These are phyloP conservation scores for Amyelois transitella DNA, from an alignment of 1,140 invertebrate genomes.

Conservation along the genomic window DNA sequence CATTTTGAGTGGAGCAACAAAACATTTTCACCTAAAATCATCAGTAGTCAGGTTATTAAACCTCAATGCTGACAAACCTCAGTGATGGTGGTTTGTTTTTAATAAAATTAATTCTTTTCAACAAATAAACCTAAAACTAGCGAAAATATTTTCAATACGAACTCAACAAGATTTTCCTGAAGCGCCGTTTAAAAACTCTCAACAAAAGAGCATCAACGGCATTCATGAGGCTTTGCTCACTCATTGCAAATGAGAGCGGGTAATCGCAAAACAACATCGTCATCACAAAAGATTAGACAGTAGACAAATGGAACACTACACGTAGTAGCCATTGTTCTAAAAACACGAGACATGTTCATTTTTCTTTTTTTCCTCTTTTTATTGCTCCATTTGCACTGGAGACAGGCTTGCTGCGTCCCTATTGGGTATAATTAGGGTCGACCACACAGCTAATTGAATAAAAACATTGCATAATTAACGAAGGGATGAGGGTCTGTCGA, in stretches of 20 bases:
- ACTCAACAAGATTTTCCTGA: neutral
- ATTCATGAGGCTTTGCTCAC: conserved; percentile 10
- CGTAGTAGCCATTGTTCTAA: conserved; percentile 42
- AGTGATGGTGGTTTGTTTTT: no score
- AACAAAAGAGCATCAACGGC: conserved; percentile 5
- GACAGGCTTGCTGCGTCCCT: conserved; percentile 33
- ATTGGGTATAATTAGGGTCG: conserved; percentile 46
- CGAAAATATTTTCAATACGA: no score
- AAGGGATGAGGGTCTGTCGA: conserved; percentile 12
- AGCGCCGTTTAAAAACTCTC: neutral
- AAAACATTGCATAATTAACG: conserved; percentile 64
- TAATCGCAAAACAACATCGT: conserved; percentile 49
- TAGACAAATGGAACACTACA: conserved; percentile 43
- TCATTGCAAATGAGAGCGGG: conserved; percentile 35
- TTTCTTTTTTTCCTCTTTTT: conserved; percentile 38
- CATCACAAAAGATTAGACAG: conserved; percentile 54
- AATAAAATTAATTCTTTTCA: no score
- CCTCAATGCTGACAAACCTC: no score
- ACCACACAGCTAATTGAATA: conserved; percentile 63
- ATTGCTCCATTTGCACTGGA: conserved; percentile 43
- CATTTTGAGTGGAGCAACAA: no score
- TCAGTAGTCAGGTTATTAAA: no score
- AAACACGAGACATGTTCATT: conserved; percentile 31
- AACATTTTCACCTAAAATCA: no score
- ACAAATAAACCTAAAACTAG: no score